Base-by-base conservation (phyloP, 2,888 invertebrate genomes). In the Ariolimax columbianus region DNA sequence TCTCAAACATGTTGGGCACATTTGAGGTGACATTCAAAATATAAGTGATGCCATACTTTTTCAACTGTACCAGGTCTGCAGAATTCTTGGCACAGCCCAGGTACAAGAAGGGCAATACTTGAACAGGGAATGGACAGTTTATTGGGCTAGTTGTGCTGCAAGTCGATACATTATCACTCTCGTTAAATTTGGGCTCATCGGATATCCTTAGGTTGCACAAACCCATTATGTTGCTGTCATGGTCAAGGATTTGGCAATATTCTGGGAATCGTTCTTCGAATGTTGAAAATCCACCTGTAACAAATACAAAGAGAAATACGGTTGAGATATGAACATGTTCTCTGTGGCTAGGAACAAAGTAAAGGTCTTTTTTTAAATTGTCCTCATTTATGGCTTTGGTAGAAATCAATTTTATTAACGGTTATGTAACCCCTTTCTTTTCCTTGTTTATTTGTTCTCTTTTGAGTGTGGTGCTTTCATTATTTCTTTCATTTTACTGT, bases 11-110 rank as follows among this genome's bases (percentile, higher is more conserved):
- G 95, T 99, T 99, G 86, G 98, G 98, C 95, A 99, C 96, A 95
- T 99, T 97, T 72, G 97, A 97, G 84, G 99, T 99, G 91, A 99
- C 99, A 95, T 99, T 99, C 92, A 99, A 95, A 92, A 99, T 97
- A 94, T 98, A 98, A 96, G 97, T 90, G 77, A 98, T 98, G 93
- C 97, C 97, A 95, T 97, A 97, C 95, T 97, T 96, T 91, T 97
- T 96, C 91, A 99, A 96, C 78, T 97, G 97, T 90, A 97, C 96
- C 90, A 97, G 96, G 94, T 99, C 98, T 94, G 96, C 97, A 93
- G 98, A 98, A 94, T 98, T 98, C 92, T 97, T 96, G 84, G 98
- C 98, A 95, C 98, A 98, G 90, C 99, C 99, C 88, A 99, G 96
- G 95, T 97, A 99, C 87, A 99, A 95, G 94, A 97, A 97, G 83